Evolutionary conservation across 2,888 invertebrate genomes (phyloP).

Genomic region (Priocnemis perturbator): DNA sequence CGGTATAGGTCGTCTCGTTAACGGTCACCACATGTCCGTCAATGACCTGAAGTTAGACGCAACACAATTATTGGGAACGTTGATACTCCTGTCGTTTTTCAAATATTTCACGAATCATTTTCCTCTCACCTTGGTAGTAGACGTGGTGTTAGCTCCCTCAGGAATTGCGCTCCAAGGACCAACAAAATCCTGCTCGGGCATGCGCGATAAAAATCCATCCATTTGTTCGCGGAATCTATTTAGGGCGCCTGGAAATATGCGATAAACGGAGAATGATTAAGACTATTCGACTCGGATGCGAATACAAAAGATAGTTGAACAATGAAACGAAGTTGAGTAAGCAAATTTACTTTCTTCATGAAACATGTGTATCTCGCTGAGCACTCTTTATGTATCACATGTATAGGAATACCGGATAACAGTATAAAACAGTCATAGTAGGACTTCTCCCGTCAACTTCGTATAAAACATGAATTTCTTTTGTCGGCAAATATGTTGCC

Average conservation of each 20-base stretch:
- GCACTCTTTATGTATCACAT: no score
- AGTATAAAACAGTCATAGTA: no score
- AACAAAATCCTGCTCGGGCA: slow-evolving; percentile 43
- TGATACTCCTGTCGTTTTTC: no score
- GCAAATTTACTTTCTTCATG: no score
- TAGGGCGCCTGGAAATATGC: slow-evolving; percentile 58
- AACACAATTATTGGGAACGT: not conserved
- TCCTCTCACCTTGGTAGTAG: slow-evolving; percentile 65
- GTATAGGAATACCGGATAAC: no score
- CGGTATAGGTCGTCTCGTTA: slow-evolving; percentile 77
- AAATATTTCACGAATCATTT: no score
- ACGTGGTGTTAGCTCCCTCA: slow-evolving; percentile 69
- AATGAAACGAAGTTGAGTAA: no score
- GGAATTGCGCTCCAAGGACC: slow-evolving; percentile 60
- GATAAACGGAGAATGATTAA: not conserved
- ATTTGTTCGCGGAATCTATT: slow-evolving; percentile 58
- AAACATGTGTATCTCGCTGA: no score
- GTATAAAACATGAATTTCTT: no score
- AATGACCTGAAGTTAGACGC: slow-evolving; percentile 72
- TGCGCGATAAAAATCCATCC: slow-evolving; percentile 46
- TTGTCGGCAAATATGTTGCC: no score
- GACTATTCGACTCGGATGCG: not conserved
- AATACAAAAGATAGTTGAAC: not conserved
- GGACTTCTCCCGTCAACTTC: no score
- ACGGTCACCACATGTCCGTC: slow-evolving; percentile 77